Conservation (phyloP, 2,113 vertebrate genomes). For the Papio anubis region DNA sequence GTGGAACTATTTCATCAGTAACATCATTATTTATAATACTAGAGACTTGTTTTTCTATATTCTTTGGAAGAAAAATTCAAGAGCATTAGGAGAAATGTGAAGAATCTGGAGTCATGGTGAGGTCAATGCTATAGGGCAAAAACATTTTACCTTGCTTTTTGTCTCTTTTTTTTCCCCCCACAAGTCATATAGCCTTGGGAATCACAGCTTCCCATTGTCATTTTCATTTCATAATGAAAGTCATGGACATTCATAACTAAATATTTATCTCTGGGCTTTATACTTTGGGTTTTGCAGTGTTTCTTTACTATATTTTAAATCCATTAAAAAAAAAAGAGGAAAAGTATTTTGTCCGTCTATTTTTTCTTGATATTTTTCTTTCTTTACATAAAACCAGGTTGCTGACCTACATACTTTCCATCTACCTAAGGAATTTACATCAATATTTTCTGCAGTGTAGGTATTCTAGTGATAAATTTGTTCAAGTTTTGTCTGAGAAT, state of each 20-base stretch:
- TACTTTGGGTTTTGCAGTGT: neutral
- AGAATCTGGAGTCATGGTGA: neutral
- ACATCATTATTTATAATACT: neutral
- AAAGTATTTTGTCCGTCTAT: neutral
- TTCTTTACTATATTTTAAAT: neutral
- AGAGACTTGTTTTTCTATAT: neutral
- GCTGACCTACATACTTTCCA: neutral
- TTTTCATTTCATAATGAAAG: neutral
- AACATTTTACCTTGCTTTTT: neutral
- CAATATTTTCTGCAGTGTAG: neutral
- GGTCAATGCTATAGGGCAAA: neutral
- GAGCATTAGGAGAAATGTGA: neutral
- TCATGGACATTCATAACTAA: neutral
- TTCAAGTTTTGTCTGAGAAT: neutral
- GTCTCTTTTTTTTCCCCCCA: accelerated
- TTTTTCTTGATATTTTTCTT: neutral
- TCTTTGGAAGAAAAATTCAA: neutral
- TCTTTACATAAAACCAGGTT: neutral
- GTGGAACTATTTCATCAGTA: neutral
- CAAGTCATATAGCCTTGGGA: neutral
- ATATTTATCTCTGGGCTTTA: neutral
- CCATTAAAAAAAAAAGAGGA: neutral
- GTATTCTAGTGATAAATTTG: neutral
- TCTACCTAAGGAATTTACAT: neutral
- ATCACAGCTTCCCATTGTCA: neutral